A percentile compares a stretch with the other conserved stretches of the same genome.
Conservation (phyloP, 2,888 invertebrate genomes). For the Parascotia fuliginaria region DNA sequence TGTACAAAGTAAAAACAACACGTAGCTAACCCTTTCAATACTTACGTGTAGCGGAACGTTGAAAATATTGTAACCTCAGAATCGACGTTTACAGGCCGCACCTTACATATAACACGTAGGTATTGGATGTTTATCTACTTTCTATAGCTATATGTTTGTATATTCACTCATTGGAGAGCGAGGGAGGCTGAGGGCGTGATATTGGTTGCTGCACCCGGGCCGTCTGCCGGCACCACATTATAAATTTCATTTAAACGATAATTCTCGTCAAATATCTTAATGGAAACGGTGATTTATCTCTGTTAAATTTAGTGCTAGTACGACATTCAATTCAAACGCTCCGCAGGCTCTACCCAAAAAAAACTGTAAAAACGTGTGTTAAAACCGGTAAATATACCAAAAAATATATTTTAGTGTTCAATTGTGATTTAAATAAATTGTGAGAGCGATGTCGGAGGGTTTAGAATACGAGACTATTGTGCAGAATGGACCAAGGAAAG, state of each 20-base stretch:
- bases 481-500: conserved; percentile 88
- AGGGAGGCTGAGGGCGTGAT: conserved; percentile 81
- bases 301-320: conserved; percentile 62
- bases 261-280: conserved; percentile 65
- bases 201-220: conserved; percentile 71
- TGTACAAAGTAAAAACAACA: conserved; percentile 14
- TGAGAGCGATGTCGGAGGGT: conserved; percentile 85
- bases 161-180: conserved; percentile 69
- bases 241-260: conserved; percentile 60
- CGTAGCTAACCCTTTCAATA: background rate
- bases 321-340: conserved; percentile 51
- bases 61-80: conserved; percentile 22
- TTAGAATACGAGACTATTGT: conserved; percentile 88
- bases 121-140: conserved; percentile 56
- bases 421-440: conserved; percentile 67
- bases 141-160: conserved; percentile 60
- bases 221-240: conserved; percentile 68
- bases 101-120: conserved; percentile 54
- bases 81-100: conserved; percentile 57
- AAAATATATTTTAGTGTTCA: conserved; percentile 61
- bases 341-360: conserved; percentile 43
- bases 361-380: conserved; percentile 48
- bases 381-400: conserved; percentile 60
- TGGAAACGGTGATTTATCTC: conserved; percentile 72
- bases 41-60: conserved; percentile 29